Conservation (phyloP, 37 sponge, comb jelly and placozoan species). For the Beroe ovata region DNA sequence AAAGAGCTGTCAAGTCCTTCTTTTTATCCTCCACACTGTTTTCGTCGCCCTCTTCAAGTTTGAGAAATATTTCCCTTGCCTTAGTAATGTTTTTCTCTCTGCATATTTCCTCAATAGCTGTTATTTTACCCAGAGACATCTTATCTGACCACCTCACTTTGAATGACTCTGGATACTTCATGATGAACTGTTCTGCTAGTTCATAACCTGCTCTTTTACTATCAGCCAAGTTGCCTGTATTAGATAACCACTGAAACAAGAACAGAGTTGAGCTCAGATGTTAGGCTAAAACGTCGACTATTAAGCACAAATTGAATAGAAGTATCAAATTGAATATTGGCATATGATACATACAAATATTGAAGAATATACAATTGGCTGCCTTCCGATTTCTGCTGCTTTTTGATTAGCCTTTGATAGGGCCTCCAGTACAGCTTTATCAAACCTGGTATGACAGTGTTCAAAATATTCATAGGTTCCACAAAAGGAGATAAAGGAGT, state of each 20-base stretch:
- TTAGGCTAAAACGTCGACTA: too few relatives aligned
- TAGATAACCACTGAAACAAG: too few relatives aligned
- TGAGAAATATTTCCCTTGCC: background rate
- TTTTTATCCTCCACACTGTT: background rate
- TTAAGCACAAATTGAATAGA: too few relatives aligned
- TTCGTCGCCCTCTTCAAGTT: background rate
- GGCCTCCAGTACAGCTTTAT: background rate
- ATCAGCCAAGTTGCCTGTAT: background rate
- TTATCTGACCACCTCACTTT: slow-evolving; percentile 55
- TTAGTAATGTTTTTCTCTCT: background rate
- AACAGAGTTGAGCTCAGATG: too few relatives aligned
- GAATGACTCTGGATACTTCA: slow-evolving; percentile 53
- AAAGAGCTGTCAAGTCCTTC: background rate
- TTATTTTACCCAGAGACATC: background rate
- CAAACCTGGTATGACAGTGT: background rate
- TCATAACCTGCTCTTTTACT: slow-evolving; percentile 27
- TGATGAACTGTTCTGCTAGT: slow-evolving; percentile 58
- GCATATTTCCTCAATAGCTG: slow-evolving; percentile 11
- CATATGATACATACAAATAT: background rate
- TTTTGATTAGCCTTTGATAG: slow-evolving; percentile 18
- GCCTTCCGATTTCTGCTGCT: background rate
- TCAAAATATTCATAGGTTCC: too few relatives aligned
- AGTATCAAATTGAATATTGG: too few relatives aligned
- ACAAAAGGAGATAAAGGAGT: background rate
- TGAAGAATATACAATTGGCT: background rate